Conservation (phyloP, 2,888 invertebrate species). For the Raillietiella orientalis region DNA sequence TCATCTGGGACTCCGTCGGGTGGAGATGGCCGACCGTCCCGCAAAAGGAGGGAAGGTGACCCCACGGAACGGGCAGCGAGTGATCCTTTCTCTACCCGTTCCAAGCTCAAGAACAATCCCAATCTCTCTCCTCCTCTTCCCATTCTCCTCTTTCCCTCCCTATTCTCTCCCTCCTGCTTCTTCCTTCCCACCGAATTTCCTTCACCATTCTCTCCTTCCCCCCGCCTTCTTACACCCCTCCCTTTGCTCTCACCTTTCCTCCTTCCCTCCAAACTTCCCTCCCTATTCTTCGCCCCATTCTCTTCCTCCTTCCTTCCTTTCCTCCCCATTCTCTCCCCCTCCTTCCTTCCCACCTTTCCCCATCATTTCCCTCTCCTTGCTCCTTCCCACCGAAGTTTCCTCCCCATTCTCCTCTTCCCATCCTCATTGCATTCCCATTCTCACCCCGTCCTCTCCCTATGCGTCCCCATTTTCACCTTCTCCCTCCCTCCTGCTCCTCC, state of each 20-base stretch:
- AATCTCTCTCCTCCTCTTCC: constrained; percentile 1
- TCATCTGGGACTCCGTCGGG: too few species aligned
- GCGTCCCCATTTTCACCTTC: too few species aligned
- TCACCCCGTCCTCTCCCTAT: too few species aligned
- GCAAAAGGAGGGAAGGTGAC: too few species aligned
- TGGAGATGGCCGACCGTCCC: too few species aligned
- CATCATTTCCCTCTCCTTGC: background rate
- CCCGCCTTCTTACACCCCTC: background rate
- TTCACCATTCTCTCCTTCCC: background rate
- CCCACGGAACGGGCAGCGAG: too few species aligned
- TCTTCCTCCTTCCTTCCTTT: constrained; percentile 1
- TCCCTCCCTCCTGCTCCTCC: too few species aligned
- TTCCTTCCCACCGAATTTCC: background rate
- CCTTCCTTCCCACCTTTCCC: background rate
- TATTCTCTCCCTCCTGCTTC: background rate
- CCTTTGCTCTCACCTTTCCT: background rate
- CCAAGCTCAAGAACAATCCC: too few species aligned
- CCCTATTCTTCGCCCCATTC: background rate
- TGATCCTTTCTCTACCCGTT: too few species aligned
- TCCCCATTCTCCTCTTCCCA: background rate
- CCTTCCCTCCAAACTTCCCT: background rate
- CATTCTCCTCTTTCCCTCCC: background rate
- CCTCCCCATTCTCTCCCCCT: constrained; percentile 2
- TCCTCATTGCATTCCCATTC: constrained; percentile 1
- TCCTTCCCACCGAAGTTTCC: background rate